phyloP scores from a whole-genome alignment of 2,888 invertebrate genomes.

The Chalcosyrphus nemorum region DNA sequence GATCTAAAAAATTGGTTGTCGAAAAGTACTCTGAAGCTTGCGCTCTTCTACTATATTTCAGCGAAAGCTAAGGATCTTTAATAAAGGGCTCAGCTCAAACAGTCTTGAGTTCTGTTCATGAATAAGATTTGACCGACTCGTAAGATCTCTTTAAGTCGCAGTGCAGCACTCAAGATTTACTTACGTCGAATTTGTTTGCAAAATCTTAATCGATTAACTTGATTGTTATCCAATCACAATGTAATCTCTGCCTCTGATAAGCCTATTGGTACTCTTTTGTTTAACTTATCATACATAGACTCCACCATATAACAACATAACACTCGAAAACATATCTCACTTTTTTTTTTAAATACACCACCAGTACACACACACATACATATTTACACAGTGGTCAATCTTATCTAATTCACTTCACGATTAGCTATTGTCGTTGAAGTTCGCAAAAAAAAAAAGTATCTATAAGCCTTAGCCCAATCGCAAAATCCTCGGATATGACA shows the following conservation, averaged over 20 bases:
- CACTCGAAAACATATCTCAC: not conserved
- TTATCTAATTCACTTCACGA: slow-evolving; percentile 38
- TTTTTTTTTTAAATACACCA: slow-evolving; percentile 32
- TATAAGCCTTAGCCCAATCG: not conserved
- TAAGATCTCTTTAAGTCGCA: no score
- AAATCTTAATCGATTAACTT: not conserved
- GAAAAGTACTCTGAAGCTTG: no score
- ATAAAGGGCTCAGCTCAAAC: no score
- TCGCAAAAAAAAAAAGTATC: not conserved
- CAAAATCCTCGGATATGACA: slow-evolving; percentile 31
- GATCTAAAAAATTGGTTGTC: no score
- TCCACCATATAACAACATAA: not conserved
- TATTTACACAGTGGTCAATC: not conserved
- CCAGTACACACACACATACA: not conserved
- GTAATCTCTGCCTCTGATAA: slow-evolving; percentile 35
- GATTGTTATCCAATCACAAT: slow-evolving; percentile 1
- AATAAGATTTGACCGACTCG: no score
- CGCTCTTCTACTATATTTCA: no score
- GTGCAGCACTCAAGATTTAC: no score
- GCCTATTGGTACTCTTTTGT: not conserved
- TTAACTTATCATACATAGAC: not conserved
- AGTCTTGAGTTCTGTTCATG: no score
- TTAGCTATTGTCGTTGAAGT: not conserved
- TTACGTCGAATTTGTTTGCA: not conserved
- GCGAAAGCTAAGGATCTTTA: no score